phyloP scores from a whole-genome alignment of 2,888 invertebrate species.

The Ornithoptera alexandrae region DNA sequence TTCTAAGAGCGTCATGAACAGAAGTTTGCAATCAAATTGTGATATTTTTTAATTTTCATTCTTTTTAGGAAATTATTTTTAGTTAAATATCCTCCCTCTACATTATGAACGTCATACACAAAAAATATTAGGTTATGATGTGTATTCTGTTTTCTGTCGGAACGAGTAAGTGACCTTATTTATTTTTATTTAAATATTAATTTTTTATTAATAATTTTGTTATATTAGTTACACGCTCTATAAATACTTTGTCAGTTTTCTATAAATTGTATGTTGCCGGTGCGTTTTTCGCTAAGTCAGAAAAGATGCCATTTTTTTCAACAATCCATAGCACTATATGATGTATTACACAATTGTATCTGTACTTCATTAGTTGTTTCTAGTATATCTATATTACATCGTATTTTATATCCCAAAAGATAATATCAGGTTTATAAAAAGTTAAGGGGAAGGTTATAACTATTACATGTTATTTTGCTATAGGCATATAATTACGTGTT shows the following conservation, averaged over 20 bases:
- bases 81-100: background rate
- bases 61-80: background rate
- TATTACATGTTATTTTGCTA: background rate
- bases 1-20: conserved; percentile 12
- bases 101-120: conserved; percentile 42
- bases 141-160: conserved; percentile 55
- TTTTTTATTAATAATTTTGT: conserved; percentile 24
- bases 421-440: background rate
- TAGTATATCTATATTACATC: too few relatives aligned
- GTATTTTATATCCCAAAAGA: too few relatives aligned
- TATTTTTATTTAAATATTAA: conserved; percentile 33
- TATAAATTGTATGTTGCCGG: conserved; percentile 9
- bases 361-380: too few relatives aligned
- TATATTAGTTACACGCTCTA: background rate
- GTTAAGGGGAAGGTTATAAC: background rate
- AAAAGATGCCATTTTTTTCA: conserved; percentile 9
- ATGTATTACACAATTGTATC: too few relatives aligned
- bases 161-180: conserved; percentile 53
- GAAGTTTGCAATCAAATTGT: conserved; percentile 3
- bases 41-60: conserved; percentile 1
- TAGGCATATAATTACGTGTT: background rate
- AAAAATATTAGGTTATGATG: conserved; percentile 64
- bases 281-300: conserved; percentile 17
- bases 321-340: too few relatives aligned
- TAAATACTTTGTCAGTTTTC: background rate